Percentiles rank a stretch among this genome's conserved stretches.
These are phyloP conservation scores for Amphipoea lucens DNA, from an alignment of 2,888 invertebrate genomes.

Conservation along the genomic window DNA sequence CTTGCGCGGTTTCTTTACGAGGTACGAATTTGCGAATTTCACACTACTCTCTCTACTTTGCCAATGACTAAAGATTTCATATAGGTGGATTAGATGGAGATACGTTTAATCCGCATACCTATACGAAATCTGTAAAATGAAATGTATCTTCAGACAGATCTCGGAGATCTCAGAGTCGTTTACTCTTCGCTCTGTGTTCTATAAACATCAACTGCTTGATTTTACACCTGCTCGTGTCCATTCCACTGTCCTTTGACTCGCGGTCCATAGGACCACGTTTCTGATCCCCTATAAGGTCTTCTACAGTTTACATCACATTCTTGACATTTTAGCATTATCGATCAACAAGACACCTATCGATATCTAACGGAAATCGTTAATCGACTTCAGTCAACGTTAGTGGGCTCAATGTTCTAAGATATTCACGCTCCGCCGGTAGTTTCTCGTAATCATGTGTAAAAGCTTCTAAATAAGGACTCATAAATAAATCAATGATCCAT, in stretches of 20 bases:
- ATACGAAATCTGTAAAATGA: background rate
- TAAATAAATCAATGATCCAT: slow-evolving; percentile 35
- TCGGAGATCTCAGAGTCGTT: background rate
- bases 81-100: background rate
- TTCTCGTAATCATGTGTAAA: slow-evolving; percentile 21
- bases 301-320: slow-evolving; percentile 3
- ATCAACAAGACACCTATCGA: slow-evolving; percentile 21
- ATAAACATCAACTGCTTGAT: background rate
- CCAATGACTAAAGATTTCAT: background rate
- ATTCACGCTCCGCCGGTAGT: slow-evolving; percentile 19
- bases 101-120: background rate
- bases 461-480: slow-evolving; percentile 26
- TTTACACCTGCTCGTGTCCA: background rate
- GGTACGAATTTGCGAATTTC: slow-evolving; percentile 3
- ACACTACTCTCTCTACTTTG: background rate
- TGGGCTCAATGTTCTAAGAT: slow-evolving; percentile 13
- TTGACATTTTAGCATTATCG: background rate
- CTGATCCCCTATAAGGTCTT: background rate
- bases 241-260: background rate
- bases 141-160: background rate
- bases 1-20: background rate
- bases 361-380: slow-evolving; percentile 18
- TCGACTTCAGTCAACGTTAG: slow-evolving; percentile 2
- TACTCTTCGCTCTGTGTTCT: background rate
- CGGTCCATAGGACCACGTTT: background rate